Conservation (phyloP, 37 sponge, comb jelly and placozoan genomes). For the Crambe crambe region DNA sequence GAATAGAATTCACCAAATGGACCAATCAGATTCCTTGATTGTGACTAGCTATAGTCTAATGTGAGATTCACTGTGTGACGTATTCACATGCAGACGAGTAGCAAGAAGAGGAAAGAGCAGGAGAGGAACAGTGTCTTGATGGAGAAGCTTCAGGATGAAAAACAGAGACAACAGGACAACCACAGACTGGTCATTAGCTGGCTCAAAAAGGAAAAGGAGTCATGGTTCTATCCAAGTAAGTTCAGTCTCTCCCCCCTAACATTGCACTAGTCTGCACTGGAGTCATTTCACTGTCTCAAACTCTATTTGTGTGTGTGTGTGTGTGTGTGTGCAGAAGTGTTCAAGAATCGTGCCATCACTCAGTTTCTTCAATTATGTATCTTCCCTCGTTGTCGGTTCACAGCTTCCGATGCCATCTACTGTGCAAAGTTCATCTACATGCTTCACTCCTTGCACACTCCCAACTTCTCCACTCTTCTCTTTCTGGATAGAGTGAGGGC, state of each 20-base stretch:
- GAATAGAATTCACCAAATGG: too few species aligned
- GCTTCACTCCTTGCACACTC: conserved; percentile 82
- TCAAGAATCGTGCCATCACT: conserved; percentile 82
- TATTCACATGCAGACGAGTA: conserved; percentile 74
- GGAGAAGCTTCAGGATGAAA: conserved; percentile 88
- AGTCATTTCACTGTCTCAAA: conserved; percentile 12
- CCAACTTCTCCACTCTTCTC: conserved; percentile 97
- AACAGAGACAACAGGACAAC: conserved; percentile 80
- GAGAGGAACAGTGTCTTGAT: conserved; percentile 82
- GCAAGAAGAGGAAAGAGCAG: conserved; percentile 95
- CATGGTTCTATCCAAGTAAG: conserved; percentile 86
- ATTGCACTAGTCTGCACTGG: conserved; percentile 19
- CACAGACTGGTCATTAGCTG: conserved; percentile 79
- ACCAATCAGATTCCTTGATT: too few species aligned
- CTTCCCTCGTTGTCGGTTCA: conserved; percentile 94
- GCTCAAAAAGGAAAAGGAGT: conserved; percentile 80
- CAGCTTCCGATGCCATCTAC: conserved; percentile 89
- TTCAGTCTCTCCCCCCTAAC: too few species aligned
- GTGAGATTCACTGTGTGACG: too few species aligned
- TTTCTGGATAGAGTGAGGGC: conserved; percentile 90
- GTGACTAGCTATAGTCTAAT: too few species aligned
- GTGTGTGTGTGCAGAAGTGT: conserved; percentile 38
- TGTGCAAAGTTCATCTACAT: conserved; percentile 90
- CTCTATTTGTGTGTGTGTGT: too few species aligned
- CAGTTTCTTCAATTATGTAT: conserved; percentile 97